Evolutionary conservation across 2,797 vertebrate species (phyloP).

Genomic region (Hoplostethus atlanticus): DNA sequence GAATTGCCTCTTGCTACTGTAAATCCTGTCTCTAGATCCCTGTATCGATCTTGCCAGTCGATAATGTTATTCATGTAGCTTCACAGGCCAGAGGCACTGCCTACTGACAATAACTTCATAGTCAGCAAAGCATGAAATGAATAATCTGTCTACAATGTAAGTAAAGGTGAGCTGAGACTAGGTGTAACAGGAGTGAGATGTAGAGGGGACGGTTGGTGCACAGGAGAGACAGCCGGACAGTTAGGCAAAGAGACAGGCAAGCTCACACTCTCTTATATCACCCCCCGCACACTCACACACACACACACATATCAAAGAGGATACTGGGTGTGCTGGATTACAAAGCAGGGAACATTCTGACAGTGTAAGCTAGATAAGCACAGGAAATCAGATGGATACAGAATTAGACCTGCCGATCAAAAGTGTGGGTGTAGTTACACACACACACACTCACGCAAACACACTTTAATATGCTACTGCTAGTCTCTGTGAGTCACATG

Average conservation of each 20-base stretch:
- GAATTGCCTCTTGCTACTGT: slow-evolving; percentile 48
- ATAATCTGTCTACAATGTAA: slow-evolving; percentile 67
- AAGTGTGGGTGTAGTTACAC: slow-evolving; percentile 18
- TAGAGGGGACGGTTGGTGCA: slow-evolving; percentile 50
- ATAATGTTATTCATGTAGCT: slow-evolving; percentile 75
- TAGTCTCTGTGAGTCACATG: slow-evolving; percentile 42
- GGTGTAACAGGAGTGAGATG: slow-evolving; percentile 58
- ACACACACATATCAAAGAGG: slow-evolving; percentile 58
- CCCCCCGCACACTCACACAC: slow-evolving; percentile 28
- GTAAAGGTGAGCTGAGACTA: slow-evolving; percentile 29
- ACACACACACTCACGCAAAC: slow-evolving; percentile 25
- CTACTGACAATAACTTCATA: slow-evolving; percentile 74
- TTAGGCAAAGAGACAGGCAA: slow-evolving; percentile 52
- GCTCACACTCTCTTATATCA: slow-evolving; percentile 55
- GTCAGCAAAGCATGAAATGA: slow-evolving; percentile 79
- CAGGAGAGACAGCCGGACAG: slow-evolving; percentile 41
- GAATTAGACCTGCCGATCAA: slow-evolving; percentile 71
- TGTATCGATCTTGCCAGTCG: slow-evolving; percentile 71
- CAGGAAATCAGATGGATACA: slow-evolving; percentile 63
- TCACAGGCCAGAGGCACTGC: slow-evolving; percentile 49
- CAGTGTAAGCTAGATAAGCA: slow-evolving; percentile 55
- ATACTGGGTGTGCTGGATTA: slow-evolving; percentile 64
- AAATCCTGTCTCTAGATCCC: slow-evolving; percentile 64
- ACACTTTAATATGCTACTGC: slow-evolving; percentile 34
- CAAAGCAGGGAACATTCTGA: slow-evolving; percentile 61